Base-by-base conservation (phyloP, 2,113 vertebrate genomes). In the Chionodraco myersi region DNA sequence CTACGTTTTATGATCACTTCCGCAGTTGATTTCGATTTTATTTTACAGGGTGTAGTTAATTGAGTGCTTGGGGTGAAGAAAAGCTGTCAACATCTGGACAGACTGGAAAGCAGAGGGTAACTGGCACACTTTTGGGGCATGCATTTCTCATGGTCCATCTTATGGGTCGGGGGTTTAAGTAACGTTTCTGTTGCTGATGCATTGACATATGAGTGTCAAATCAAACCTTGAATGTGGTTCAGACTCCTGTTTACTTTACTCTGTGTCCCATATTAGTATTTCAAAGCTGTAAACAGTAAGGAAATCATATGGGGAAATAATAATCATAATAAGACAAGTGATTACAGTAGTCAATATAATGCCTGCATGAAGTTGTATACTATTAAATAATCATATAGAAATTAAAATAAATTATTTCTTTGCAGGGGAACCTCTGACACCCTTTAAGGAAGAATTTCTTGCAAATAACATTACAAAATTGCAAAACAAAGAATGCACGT, bases 31-130 rank as follows among this genome's bases (percentile, higher is more conserved):
- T 23, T 59, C 15, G 58, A 58, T 41, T 23, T 36, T 72, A 36
- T 48, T 86, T 81, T 30, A 80, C 30, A 48, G 59, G n/a, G 16
- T 44, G 54, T n/a, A 13, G 21, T 63, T 0, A 26, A 80, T 12
- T 30, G 14, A 13, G 30, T 41, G 54, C 10, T 45, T 16, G 21
- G 26, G 26, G 26, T 30, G 26, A 30, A 2, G 26, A 30, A 30
- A 30, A 30, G 26, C 3, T 5, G 67, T 56, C 13, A 86, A 74
- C 81, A 84, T 73, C 74, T 77, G 21, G 21, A 21, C 21, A 21
- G 83, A 12, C 26, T 13, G n/a, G 10, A 44, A 10, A 52, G 54
- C 34, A 15, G 34, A 58, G 44, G n/a, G 15, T 72, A 52, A 65
- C 7, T 0, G 26, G 7, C 21, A 26, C 6, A 34, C 26, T 66